Conservation (phyloP, 2,797 vertebrate species). For the Mus minutoides region DNA sequence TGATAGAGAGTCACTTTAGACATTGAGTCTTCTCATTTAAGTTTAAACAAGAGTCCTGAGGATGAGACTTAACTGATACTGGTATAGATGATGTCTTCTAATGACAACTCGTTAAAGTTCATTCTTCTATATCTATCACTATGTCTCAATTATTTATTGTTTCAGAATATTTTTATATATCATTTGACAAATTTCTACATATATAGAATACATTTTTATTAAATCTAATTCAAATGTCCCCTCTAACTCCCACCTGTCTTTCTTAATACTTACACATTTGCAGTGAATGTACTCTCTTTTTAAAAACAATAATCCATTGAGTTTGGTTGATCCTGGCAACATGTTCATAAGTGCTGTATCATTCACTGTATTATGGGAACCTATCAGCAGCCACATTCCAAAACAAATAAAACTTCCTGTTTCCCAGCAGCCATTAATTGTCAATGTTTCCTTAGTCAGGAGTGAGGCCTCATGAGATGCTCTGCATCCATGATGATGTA, state of each 20-base stretch:
- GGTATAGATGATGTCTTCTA: background rate
- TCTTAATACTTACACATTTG: background rate
- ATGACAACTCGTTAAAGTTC: background rate
- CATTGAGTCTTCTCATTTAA: background rate
- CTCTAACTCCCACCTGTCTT: background rate
- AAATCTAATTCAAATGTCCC: background rate
- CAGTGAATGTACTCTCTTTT: background rate
- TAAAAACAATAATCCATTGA: background rate
- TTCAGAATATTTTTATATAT: background rate
- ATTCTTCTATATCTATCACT: background rate
- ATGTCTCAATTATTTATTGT: background rate
- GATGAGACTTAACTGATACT: fast-evolving
- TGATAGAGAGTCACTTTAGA: background rate
- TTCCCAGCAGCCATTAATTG: background rate
- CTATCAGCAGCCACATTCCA: background rate
- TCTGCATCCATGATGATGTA: background rate
- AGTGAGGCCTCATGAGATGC: background rate
- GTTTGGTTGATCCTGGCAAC: too few species aligned
- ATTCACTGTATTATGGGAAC: background rate
- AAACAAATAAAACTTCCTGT: background rate
- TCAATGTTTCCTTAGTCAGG: too few species aligned
- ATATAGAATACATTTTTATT: background rate
- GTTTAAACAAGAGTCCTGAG: background rate
- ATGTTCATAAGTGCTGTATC: background rate
- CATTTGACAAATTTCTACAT: background rate